phyloP scores from a whole-genome alignment of 2,888 invertebrate genomes.

The Scaptomyza reducta region DNA sequence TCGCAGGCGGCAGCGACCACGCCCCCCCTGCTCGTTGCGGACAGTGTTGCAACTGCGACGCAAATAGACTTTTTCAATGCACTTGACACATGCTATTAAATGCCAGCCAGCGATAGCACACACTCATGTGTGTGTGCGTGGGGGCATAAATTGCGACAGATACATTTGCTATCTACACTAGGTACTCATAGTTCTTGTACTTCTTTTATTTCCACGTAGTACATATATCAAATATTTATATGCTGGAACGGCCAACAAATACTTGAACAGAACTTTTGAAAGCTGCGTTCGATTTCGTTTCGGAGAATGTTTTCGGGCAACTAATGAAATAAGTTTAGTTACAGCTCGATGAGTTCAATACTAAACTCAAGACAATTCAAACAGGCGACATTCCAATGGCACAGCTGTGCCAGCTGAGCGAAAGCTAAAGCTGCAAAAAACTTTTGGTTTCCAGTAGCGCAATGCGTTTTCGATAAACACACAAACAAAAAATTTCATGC shows the following conservation, averaged over 20 bases:
- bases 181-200: slow-evolving; percentile 1
- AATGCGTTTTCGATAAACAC: slow-evolving; percentile 1
- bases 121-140: slow-evolving; percentile 2
- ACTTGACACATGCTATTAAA: slow-evolving; percentile 80
- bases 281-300: too few species aligned
- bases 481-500: not conserved
- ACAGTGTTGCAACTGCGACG: slow-evolving; percentile 69
- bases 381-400: too few species aligned
- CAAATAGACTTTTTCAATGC: slow-evolving; percentile 80
- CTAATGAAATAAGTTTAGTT: too few species aligned
- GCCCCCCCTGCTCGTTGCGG: not conserved
- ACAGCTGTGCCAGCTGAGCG: too few species aligned
- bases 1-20: slow-evolving; percentile 13
- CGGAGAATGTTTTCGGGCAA: too few species aligned
- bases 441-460: not conserved
- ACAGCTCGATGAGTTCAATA: not conserved
- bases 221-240: slow-evolving; percentile 63
- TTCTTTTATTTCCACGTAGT: not conserved
- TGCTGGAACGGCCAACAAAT: slow-evolving; percentile 52
- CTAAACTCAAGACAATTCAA: not conserved
- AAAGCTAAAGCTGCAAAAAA: too few species aligned
- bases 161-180: slow-evolving; percentile 34
- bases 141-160: slow-evolving; percentile 34
- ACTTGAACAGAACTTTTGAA: not conserved
- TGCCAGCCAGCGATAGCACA: slow-evolving; percentile 62